Percentiles rank a stretch among this genome's conserved stretches.
Conservation (phyloP, 2,113 vertebrate species). For the Mormoops blainvillei region DNA sequence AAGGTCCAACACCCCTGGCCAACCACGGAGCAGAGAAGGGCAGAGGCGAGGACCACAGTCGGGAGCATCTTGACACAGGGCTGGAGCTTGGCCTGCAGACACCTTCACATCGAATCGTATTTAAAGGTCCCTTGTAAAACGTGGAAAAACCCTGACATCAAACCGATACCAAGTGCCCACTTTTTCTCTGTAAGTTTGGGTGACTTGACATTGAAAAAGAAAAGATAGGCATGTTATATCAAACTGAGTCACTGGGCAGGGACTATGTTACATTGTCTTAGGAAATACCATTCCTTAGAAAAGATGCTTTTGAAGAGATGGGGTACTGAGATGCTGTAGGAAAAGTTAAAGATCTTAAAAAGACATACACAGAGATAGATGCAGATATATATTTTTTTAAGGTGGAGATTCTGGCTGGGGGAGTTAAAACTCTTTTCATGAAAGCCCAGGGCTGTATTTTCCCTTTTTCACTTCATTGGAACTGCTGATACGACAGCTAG, state of each 20-base stretch:
- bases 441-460: slow-evolving; percentile 50
- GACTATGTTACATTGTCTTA: slow-evolving; percentile 20
- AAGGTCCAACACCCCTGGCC: neutral
- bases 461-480: slow-evolving; percentile 38
- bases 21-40: slow-evolving; percentile 60
- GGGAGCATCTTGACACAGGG: slow-evolving; percentile 73
- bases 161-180: slow-evolving; percentile 79
- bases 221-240: neutral
- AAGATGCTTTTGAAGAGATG: slow-evolving; percentile 36
- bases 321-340: neutral
- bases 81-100: slow-evolving; percentile 41
- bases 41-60: slow-evolving; percentile 48
- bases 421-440: slow-evolving; percentile 34
- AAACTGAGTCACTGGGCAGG: slow-evolving; percentile 77
- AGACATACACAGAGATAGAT: neutral
- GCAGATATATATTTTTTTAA: neutral
- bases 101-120: slow-evolving; percentile 70
- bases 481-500: slow-evolving; percentile 31
- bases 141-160: slow-evolving; percentile 80
- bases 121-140: slow-evolving; percentile 75
- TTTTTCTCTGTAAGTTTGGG: slow-evolving; percentile 75
- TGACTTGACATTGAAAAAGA: slow-evolving; percentile 48
- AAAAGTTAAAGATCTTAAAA: slow-evolving; percentile 63
- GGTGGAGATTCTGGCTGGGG: slow-evolving; percentile 43
- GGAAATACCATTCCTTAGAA: slow-evolving; percentile 72